Conservation (phyloP, 2,888 invertebrate genomes). For the Phortica okadai region DNA sequence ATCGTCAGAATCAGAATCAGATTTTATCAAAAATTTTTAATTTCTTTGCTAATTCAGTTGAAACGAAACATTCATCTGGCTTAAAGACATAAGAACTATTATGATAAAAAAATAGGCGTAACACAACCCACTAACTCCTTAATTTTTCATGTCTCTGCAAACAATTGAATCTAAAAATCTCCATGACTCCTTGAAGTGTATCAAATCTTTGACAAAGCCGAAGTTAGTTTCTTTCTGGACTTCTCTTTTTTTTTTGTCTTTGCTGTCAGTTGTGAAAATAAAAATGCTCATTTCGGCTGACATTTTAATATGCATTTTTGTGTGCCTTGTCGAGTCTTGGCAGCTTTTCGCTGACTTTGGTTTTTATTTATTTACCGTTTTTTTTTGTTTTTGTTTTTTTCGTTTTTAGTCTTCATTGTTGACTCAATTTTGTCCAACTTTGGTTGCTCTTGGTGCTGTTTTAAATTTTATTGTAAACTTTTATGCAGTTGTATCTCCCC, state of each 20-base stretch:
- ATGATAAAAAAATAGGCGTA: no score
- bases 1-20: no score
- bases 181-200: no score
- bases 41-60: no score
- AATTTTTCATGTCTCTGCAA: no score
- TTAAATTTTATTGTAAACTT: constrained; percentile 34
- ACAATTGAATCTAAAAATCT: no score
- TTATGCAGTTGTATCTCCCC: constrained; percentile 18
- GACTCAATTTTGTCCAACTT: constrained; percentile 32
- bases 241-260: neutral
- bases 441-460: constrained; percentile 37
- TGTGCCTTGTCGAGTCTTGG: neutral
- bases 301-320: constrained; percentile 61
- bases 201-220: no score
- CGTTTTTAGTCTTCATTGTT: constrained; percentile 38
- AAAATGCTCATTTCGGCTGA: constrained; percentile 44
- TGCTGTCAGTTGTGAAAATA: constrained; percentile 23
- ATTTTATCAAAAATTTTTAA: no score
- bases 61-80: no score
- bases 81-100: no score
- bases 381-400: constrained; percentile 37
- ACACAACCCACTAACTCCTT: no score
- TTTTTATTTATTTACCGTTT: constrained; percentile 44
- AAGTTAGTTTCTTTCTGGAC: no score
- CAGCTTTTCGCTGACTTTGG: constrained; percentile 45